Conservation (phyloP, 2,113 vertebrate species). For the Australoheros scitulus region DNA sequence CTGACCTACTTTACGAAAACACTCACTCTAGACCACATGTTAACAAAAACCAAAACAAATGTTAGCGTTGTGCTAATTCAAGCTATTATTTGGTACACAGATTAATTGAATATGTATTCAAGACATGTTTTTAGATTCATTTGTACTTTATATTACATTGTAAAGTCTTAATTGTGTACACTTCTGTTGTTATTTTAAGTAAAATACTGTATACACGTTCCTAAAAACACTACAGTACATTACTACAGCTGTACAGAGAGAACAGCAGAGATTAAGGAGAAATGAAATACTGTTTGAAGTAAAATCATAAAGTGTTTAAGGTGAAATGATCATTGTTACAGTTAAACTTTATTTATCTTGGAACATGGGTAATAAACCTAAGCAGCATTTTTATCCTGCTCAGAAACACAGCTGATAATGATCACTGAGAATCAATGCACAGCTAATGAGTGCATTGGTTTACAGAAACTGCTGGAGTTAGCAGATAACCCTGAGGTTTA, state of each 20-base stretch:
- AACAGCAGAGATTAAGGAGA: not conserved
- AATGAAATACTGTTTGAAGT: not conserved
- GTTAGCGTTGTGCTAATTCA: not conserved
- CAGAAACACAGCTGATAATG: not conserved
- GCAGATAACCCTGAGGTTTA: not conserved
- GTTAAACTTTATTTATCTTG: accelerated
- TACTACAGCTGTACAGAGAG: not conserved
- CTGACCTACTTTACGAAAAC: slow-evolving; percentile 51
- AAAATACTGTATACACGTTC: not conserved
- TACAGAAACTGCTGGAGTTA: not conserved
- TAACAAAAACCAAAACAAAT: not conserved
- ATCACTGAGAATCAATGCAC: not conserved
- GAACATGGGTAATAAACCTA: not conserved
- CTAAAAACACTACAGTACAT: not conserved
- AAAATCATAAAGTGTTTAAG: not conserved
- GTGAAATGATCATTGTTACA: not conserved
- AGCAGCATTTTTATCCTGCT: not conserved
- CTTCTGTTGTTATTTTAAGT: not conserved
- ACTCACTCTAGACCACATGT: not conserved
- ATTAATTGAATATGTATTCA: not conserved
- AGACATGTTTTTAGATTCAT: not conserved
- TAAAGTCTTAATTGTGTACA: not conserved
- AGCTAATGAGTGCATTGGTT: not conserved
- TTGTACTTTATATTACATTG: not conserved
- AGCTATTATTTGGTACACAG: not conserved